These are phyloP conservation scores for Platorchestia sp. DNA, from an alignment of 1,140 invertebrate genomes.

Conservation along the genomic window DNA sequence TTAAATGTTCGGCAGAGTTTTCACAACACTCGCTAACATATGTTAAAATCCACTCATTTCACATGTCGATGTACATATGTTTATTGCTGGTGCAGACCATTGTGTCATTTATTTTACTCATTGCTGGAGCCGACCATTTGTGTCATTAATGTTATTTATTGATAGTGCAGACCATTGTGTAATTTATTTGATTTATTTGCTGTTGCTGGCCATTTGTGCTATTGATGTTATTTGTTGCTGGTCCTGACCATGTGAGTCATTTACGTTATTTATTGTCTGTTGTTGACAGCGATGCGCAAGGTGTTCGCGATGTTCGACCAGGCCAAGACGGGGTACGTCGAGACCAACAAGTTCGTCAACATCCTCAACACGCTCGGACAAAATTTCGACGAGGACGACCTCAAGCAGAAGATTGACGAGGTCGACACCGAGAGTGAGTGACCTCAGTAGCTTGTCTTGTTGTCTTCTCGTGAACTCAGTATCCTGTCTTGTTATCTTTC, in stretches of 20 bases:
- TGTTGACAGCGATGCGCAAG: constrained; percentile 83
- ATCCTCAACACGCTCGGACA: constrained; percentile 94
- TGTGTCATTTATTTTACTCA: background rate
- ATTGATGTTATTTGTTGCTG: background rate
- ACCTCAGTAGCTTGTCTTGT: background rate
- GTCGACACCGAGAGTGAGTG: constrained; percentile 84
- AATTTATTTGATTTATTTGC: background rate
- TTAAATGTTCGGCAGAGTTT: no score
- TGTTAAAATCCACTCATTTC: no score
- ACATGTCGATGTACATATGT: no score
- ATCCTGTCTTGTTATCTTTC: no score
- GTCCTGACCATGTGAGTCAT: background rate
- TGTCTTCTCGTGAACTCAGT: no score
- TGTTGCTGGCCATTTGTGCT: background rate
- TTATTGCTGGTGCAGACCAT: no score
- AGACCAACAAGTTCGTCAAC: constrained; percentile 89
- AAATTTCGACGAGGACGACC: constrained; percentile 88
- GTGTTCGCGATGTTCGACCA: constrained; percentile 97
- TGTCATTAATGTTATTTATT: background rate
- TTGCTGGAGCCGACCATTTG: background rate
- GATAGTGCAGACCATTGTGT: no score
- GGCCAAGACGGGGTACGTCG: constrained; percentile 90
- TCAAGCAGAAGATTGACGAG: constrained; percentile 84
- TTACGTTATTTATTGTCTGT: background rate
- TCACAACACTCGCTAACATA: no score